A percentile compares a stretch with the other conserved stretches of the same genome.
Conservation (phyloP, 1,140 invertebrate genomes). For the Tigriopus japonicus region DNA sequence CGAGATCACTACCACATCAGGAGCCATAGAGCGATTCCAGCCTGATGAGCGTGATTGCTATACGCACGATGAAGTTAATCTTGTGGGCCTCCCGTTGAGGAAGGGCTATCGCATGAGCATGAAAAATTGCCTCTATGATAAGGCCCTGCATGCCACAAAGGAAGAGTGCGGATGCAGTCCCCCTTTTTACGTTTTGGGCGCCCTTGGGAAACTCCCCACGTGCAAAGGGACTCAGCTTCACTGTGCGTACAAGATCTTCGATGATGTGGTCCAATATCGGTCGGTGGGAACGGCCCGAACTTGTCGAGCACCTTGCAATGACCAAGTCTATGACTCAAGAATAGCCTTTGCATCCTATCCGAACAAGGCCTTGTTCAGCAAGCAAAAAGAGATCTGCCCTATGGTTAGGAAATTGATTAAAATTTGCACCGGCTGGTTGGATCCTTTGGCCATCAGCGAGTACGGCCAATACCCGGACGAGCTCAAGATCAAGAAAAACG, state of each 20-base stretch:
- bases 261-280: neutral
- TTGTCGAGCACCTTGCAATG: slow-evolving; percentile 6
- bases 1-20: neutral
- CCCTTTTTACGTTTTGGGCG: slow-evolving; percentile 3
- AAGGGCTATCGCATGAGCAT: slow-evolving; percentile 12
- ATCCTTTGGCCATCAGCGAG: neutral
- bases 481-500: slow-evolving; percentile 8
- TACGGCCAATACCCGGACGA: slow-evolving; percentile 9
- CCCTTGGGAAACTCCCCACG: slow-evolving; percentile 3
- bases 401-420: slow-evolving; percentile 6
- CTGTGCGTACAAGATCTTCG: slow-evolving; percentile 6
- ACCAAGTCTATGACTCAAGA: slow-evolving; percentile 1
- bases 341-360: slow-evolving; percentile 2
- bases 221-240: neutral
- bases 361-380: neutral
- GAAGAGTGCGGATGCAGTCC: slow-evolving; percentile 4
- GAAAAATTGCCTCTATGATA: slow-evolving; percentile 12
- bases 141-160: slow-evolving; percentile 4
- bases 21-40: neutral
- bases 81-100: slow-evolving; percentile 3
- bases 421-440: slow-evolving; percentile 5
- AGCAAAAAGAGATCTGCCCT: slow-evolving; percentile 1
- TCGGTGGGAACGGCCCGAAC: neutral
- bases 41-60: slow-evolving; percentile 5
- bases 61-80: slow-evolving; percentile 7